A percentile compares a stretch with the other conserved stretches of the same genome.
phyloP scores from a whole-genome alignment of 1,140 invertebrate genomes.

The Leguminivora glycinivorella region DNA sequence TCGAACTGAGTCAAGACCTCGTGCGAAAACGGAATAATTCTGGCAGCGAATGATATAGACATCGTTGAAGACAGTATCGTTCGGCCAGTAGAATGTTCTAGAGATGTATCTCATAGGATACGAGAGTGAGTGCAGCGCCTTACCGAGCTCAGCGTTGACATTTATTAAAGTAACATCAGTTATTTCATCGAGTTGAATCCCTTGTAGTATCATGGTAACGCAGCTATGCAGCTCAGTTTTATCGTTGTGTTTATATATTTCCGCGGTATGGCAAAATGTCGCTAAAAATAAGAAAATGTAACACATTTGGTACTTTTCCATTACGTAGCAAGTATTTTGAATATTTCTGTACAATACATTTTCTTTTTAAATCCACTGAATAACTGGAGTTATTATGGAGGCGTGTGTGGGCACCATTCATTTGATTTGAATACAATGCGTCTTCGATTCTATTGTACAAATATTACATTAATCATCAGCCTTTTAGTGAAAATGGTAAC shows the following conservation, averaged over 20 bases:
- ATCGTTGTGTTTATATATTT: background rate
- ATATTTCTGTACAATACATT: too few species aligned
- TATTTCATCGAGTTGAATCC: background rate
- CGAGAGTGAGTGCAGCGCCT: background rate
- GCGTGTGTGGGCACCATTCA: background rate
- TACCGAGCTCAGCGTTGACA: constrained; percentile 10
- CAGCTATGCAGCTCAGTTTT: background rate
- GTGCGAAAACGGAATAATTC: constrained; percentile 28
- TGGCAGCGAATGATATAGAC: constrained; percentile 33
- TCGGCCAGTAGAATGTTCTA: constrained; percentile 33
- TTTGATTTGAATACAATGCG: background rate
- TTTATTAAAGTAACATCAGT: constrained; percentile 30
- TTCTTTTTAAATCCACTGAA: too few species aligned
- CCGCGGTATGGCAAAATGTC: background rate
- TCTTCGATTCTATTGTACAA: too few species aligned
- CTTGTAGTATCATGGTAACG: background rate
- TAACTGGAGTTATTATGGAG: too few species aligned
- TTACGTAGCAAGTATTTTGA: background rate
- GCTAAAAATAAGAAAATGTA: background rate
- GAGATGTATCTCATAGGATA: constrained; percentile 26
- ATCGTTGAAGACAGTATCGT: constrained; percentile 24
- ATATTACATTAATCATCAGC: background rate
- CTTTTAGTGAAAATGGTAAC: background rate
- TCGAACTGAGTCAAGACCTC: constrained; percentile 30
- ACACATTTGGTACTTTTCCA: background rate